Evolutionary conservation across 2,113 vertebrate species (phyloP), one percentile per base, ranked within the genome.

Genomic region (Gymnocephalus cernua): DNA sequence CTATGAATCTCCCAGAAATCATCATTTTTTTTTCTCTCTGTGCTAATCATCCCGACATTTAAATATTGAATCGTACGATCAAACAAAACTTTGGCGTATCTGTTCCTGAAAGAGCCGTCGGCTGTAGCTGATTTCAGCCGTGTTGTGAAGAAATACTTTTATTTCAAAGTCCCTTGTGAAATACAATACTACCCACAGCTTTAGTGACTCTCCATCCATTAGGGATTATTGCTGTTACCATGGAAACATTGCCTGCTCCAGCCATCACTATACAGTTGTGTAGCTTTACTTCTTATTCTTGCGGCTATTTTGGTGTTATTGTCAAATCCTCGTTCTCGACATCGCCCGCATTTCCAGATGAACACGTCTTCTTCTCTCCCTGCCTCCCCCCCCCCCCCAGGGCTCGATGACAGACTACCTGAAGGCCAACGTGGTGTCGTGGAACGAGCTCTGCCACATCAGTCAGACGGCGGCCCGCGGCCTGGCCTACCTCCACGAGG

Each of bases 401-500:
- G 98, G 98, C 47, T 99, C 98, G 0, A 90, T 99, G 86, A 97
- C 97, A 0, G 98, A 99, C 90, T 99, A 96, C 86, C 96, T 99
- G 68, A 99, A 99, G 93, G 98, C 98, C 74, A 99, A 99, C 27
- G 96, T 98, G 83, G 95, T 99, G 53, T 97, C 98, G 19, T 99
- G 98, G 98, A 97, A 97, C 41, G 98, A 99, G 92, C 92, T 99
- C 2, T 99, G 98, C 89, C 97, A 97, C 93, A 99, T 99, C 4
- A 93, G 97, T 35, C 97, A 99, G 91, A 96, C 97, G 0, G 96
- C 98, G 93, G 97, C 98, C 4, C 92, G 97, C 45, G 98, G 98
- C 82, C 91, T 99, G 90, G 97, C 98, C n/a, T 99, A 99, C 82
- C 97, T 99, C 62, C 98, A 99, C 27, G 98, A 99, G 89, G 98